Conservation (phyloP, 1,140 invertebrate species). For the Aphelenchoides avenae region DNA sequence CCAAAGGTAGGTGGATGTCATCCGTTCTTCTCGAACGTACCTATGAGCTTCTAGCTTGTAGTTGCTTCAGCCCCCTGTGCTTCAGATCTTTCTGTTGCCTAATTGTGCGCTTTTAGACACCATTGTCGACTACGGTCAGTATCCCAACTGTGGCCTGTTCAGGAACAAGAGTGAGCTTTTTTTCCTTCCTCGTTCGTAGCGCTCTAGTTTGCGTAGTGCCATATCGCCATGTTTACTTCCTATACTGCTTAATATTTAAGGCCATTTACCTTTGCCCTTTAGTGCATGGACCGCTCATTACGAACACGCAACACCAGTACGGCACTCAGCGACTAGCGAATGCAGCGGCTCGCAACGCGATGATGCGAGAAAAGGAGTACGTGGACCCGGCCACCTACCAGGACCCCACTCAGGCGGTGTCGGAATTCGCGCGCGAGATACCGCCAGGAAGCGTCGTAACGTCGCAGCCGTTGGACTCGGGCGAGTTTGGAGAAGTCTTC, state of each 20-base stretch:
- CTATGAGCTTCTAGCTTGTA: too few species aligned
- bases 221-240: too few species aligned
- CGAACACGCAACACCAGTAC: constrained; percentile 1
- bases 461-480: constrained; percentile 6
- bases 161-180: constrained; percentile 19
- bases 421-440: constrained; percentile 57
- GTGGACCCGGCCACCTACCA: constrained; percentile 58
- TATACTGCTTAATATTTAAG: too few species aligned
- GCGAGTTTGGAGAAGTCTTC: constrained; percentile 59
- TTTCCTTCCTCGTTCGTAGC: constrained; percentile 11
- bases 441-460: constrained; percentile 30
- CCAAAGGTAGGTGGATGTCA: constrained; percentile 47
- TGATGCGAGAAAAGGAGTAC: constrained; percentile 23
- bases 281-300: constrained; percentile 15
- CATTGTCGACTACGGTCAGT: constrained; percentile 24
- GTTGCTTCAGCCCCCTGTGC: too few species aligned
- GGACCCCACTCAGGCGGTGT: constrained; percentile 52
- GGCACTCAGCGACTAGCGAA: constrained; percentile 2
- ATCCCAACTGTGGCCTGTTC: constrained; percentile 35
- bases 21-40: background rate
- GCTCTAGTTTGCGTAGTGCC: too few species aligned
- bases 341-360: background rate
- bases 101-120: too few species aligned
- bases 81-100: too few species aligned
- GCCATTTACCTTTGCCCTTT: background rate